A percentile compares a stretch with the other conserved stretches of the same genome.
Conservation (phyloP, 2,888 invertebrate genomes). For the Drosophila fulvimacula region DNA sequence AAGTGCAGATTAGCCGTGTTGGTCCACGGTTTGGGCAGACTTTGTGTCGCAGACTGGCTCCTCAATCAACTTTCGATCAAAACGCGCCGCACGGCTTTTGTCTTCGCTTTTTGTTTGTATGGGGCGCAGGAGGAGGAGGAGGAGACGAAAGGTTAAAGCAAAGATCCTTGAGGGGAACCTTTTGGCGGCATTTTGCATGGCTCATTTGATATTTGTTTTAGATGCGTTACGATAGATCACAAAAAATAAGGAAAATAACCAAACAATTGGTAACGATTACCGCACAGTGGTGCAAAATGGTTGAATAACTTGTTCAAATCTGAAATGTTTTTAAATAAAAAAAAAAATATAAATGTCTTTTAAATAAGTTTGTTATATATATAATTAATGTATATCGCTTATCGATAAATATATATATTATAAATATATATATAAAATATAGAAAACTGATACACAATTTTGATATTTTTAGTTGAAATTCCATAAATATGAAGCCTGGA, state of each 20-base stretch:
- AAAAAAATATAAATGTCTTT: neutral
- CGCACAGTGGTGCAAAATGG: slow-evolving; percentile 47
- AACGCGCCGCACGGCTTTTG: slow-evolving; percentile 73
- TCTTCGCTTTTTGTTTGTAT: slow-evolving; percentile 27
- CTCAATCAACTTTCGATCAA: slow-evolving; percentile 80
- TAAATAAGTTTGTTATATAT: too few species aligned
- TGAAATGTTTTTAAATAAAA: neutral
- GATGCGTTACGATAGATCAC: slow-evolving; percentile 72
- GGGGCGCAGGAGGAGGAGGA: neutral
- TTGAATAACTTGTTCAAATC: neutral
- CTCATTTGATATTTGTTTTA: slow-evolving; percentile 76
- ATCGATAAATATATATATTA: neutral
- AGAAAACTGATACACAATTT: too few species aligned
- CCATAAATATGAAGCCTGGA: too few species aligned
- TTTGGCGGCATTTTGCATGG: slow-evolving; percentile 76
- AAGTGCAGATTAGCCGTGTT: slow-evolving; percentile 76
- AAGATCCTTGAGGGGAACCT: slow-evolving; percentile 53
- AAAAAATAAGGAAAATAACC: slow-evolving; percentile 25
- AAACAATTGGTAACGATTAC: slow-evolving; percentile 18
- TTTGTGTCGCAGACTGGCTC: slow-evolving; percentile 73
- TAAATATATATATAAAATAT: neutral
- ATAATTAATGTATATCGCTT: neutral
- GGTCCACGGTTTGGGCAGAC: slow-evolving; percentile 62
- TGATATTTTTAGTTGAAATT: too few species aligned
- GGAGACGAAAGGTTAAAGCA: slow-evolving; percentile 20